phyloP scores from a whole-genome alignment of 1,140 invertebrate species.

The Pachyrhynchus sulphureomaculatus region DNA sequence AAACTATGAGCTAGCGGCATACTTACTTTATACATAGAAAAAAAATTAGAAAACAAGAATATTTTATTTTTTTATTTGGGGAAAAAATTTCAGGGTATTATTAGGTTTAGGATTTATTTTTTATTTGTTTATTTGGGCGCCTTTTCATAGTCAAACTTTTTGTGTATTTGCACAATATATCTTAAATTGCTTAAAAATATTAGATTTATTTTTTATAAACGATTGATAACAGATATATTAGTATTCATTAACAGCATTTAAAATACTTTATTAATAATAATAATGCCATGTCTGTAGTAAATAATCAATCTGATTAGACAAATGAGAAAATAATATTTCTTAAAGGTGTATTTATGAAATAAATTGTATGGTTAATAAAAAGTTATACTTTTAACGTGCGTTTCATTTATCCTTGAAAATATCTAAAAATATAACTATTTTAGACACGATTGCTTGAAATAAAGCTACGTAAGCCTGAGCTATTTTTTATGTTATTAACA shows the following conservation, averaged over 20 bases:
- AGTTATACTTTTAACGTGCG: background rate
- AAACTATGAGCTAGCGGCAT: too few species aligned
- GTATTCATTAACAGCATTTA: background rate
- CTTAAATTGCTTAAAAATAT: background rate
- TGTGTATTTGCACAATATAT: background rate
- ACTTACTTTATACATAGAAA: too few species aligned
- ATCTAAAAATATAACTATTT: too few species aligned
- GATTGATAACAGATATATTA: too few species aligned
- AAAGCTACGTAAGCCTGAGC: too few species aligned
- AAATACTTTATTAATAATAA: background rate
- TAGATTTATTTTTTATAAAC: background rate
- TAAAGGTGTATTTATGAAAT: background rate
- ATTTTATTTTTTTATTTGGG: background rate
- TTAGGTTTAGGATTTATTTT: background rate
- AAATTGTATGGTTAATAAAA: slow-evolving; percentile 4
- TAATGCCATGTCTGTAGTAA: slow-evolving; percentile 4
- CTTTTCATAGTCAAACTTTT: too few species aligned
- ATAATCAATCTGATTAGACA: background rate
- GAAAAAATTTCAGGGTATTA: background rate
- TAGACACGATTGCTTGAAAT: too few species aligned
- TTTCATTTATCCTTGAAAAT: too few species aligned
- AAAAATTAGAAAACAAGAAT: too few species aligned
- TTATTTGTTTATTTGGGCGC: too few species aligned
- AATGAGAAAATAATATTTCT: background rate
- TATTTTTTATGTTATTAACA: too few species aligned